Base-by-base conservation (phyloP, 2,888 invertebrate species). In the Pristionchus fissidentatus region DNA sequence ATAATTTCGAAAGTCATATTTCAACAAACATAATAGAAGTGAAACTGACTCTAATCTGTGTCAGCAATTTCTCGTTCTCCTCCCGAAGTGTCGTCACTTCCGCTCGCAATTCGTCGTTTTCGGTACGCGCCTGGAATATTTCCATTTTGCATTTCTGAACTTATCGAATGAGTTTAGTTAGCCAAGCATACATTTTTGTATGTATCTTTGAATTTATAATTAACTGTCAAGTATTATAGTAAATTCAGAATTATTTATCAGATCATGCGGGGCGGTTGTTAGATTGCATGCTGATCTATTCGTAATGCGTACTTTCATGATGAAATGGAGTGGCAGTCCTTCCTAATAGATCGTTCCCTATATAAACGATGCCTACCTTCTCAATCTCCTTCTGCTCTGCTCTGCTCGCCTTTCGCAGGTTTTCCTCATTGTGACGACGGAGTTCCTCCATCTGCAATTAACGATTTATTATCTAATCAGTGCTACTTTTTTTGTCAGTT, bases 361-460 rank as follows among this genome's bases (percentile, higher is more conserved):
- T 15, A 60, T n/a, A 15, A 60, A n/a, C 8, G 15, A 55, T 49
- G 22, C n/a, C 15, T n/a, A 84, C 84, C 84, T 75, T 77, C n/a
- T 78, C 84, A 3, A 84, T 19, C 52, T 84, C 84, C 70, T 66
- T 38, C 49, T 46, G 38, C 32, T 84, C 78, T 26, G 78, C 32
- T 7, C 41, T 62, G 7, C 32, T 79, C 60, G 79, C 62, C 26
- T 78, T 84, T 22, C 79, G 22, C 57, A 78, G 49, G n/a, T 66
- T 84, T 43, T 84, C 84, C 52, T 57, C 84, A 79, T 84, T 78
- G 55, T 60, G 60, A 22, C 79, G 46, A 26, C 49, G 41, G 8
- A 84, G 79, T 5, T 84, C 84, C 32, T 84, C 84, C 26, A 84
- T 79, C 84, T 84, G 60, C 7, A 13, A 57, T 29, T 26, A 29